Base-by-base conservation (phyloP, 2,888 invertebrate species). In the Meteorus cinctellus region DNA sequence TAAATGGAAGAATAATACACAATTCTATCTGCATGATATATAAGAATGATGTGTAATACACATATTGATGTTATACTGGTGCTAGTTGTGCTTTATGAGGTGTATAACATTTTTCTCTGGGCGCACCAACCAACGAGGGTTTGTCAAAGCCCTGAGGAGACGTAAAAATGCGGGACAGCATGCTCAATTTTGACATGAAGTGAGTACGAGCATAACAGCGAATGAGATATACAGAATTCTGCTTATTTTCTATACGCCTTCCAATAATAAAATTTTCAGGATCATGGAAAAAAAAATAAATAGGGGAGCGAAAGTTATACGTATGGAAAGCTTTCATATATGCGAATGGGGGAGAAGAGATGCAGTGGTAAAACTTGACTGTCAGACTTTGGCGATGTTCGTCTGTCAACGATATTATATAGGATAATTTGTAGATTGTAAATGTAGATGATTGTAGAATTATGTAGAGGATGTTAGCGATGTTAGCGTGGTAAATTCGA, bases 81-180 rank as follows among this genome's bases (percentile, higher is more conserved):
- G 77, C 51, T 75, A 67, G 79, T 79, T 82, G 82, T 85, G 86
- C 85, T 88, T 88, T 88, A 88, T 87, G 88, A 85, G 87, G 86
- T 87, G 87, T 87, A 87, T 86, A 88, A 88, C 86, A 86, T 84
- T 19, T 8, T 19, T 48, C 48, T 19, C 8, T 24, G 19, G 55
- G 55, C 19, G 55, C 55, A 83, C 82, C 82, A 83, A 82, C 83
- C 77, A 80, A 73, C 72, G 81, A 80, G 80, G 78, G 81, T 80
- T 79, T 8, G 10, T 6, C 83, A 86, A 84, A 83, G 75, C 88
- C 88, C 89, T 85, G 81, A 88, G 88, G 89, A 89, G 86, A 87
- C 87, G 88, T 89, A 88, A 89, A 89, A 88, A 55, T 55, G 81
- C 82, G 80, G 78, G 78, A 80, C 82, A 82, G 79, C 83, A 81